These are phyloP conservation scores for Catharus fuscescens DNA, from an alignment of 2,113 vertebrate genomes.

Conservation along the genomic window DNA sequence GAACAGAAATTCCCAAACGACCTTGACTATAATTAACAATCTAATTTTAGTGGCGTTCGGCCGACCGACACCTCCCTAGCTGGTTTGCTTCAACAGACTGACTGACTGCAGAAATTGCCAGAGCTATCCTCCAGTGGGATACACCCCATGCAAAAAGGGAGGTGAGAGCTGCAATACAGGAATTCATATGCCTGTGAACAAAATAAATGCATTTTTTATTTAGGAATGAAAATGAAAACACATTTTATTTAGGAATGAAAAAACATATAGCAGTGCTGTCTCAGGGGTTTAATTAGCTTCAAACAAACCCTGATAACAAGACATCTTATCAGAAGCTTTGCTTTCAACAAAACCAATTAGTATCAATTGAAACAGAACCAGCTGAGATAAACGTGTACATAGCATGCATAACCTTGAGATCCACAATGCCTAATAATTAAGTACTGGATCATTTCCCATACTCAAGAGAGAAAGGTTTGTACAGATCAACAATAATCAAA, in stretches of 20 bases:
- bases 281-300: conserved; percentile 5
- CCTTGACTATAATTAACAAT: conserved; percentile 32
- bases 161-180: neutral
- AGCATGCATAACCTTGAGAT: conserved; percentile 32
- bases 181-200: neutral
- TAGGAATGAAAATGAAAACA: neutral
- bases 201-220: neutral
- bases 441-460: conserved; percentile 25
- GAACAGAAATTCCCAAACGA: neutral
- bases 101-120: neutral
- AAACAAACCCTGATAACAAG: neutral
- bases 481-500: conserved; percentile 39
- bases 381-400: neutral
- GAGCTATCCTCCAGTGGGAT: neutral
- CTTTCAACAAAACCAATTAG: conserved; percentile 46
- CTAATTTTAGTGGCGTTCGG: conserved; percentile 4
- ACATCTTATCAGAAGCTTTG: conserved; percentile 39
- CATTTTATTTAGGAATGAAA: neutral
- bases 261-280: neutral
- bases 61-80: neutral
- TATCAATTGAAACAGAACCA: conserved; percentile 48
- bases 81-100: conserved; percentile 5
- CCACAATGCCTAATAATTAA: conserved; percentile 29
- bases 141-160: neutral
- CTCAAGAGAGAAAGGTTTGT: neutral